Evolutionary conservation across 2,797 vertebrate genomes (phyloP).

Genomic region (Falco rusticolus): DNA sequence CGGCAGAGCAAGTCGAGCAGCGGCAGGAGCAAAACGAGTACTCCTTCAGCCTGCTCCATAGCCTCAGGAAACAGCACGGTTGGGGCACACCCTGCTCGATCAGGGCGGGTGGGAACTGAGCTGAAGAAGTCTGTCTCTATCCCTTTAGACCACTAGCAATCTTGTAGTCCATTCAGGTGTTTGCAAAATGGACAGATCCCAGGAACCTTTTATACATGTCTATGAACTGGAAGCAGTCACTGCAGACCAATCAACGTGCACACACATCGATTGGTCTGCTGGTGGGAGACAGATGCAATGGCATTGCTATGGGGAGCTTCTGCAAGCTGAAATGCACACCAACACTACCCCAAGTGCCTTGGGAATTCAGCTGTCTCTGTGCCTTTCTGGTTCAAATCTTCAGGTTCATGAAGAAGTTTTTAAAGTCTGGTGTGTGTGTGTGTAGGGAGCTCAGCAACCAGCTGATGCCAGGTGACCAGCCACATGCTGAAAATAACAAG

Average conservation of each 20-base stretch:
- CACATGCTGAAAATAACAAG: neutral
- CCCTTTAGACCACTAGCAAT: neutral
- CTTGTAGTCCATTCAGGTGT: neutral
- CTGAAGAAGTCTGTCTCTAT: neutral
- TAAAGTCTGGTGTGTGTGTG: neutral
- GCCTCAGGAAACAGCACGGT: slow-evolving; percentile 22
- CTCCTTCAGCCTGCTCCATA: slow-evolving; percentile 3
- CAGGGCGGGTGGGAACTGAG: neutral
- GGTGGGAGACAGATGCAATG: neutral
- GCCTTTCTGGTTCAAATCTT: neutral
- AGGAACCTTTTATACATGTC: neutral
- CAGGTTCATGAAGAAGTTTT: neutral
- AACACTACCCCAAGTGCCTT: accelerated
- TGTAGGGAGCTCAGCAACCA: neutral
- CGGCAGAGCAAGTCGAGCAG: slow-evolving; percentile 1
- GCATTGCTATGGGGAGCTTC: neutral
- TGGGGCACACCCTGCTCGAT: slow-evolving; percentile 14
- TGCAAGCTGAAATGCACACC: neutral
- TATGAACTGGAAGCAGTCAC: neutral
- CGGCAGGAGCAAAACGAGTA: neutral
- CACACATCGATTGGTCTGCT: accelerated
- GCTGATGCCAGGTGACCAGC: neutral
- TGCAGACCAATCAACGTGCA: neutral
- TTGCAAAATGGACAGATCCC: neutral
- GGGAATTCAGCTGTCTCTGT: neutral